Evolutionary conservation across 2,888 invertebrate genomes (phyloP).

Genomic region (Chesias legatella): DNA sequence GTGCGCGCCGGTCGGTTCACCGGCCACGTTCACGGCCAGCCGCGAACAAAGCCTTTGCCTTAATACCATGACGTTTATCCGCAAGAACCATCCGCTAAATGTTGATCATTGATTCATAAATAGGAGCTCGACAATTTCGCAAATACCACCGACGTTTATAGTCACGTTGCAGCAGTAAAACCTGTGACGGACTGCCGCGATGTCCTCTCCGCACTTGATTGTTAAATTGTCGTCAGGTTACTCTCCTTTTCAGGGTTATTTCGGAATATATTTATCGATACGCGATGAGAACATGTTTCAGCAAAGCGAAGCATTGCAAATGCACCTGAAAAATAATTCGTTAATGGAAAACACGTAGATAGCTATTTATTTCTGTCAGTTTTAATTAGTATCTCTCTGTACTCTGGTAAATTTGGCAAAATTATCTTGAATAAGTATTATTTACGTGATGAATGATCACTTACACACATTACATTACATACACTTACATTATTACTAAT

Average conservation of each 20-base stretch:
- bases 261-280: not conserved
- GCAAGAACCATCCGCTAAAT: conserved; percentile 67
- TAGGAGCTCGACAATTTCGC: conserved; percentile 42
- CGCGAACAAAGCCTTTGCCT: conserved; percentile 51
- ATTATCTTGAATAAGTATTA: no score
- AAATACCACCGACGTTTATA: conserved; percentile 59
- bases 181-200: conserved; percentile 50
- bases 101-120: conserved; percentile 58
- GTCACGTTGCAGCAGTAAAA: conserved; percentile 53
- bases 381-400: no score
- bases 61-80: conserved; percentile 54
- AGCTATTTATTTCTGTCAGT: no score
- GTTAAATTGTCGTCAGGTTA: no score
- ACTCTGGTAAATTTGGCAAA: no score
- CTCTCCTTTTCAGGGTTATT: not conserved
- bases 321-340: no score
- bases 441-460: no score
- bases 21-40: conserved; percentile 69
- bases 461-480: no score
- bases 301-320: no score
- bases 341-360: no score
- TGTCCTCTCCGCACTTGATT: conserved; percentile 36
- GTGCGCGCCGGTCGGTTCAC: conserved; percentile 55
- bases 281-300: no score
- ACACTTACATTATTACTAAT: no score